Conservation (phyloP, 2,888 invertebrate genomes). For the Acanthococcus lagerstroemiae region DNA sequence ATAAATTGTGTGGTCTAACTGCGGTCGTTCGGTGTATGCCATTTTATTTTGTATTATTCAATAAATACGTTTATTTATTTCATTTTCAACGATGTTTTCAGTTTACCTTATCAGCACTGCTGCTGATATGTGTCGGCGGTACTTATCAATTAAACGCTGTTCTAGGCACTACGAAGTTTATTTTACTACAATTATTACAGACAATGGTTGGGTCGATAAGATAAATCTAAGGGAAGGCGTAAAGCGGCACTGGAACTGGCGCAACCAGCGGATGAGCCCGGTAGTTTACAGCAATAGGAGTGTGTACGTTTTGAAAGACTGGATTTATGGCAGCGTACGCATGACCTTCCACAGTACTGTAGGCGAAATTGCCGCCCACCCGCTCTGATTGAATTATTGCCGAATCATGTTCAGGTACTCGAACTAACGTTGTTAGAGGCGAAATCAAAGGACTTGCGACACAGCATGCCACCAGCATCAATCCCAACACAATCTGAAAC, state of each 20-base stretch:
- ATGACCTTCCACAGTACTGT: constrained; percentile 47
- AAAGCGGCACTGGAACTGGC: constrained; percentile 30
- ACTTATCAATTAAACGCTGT: no score
- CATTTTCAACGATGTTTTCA: no score
- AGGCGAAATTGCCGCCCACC: constrained; percentile 49
- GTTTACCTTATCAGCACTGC: no score
- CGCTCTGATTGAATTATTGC: constrained; percentile 47
- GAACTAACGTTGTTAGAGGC: constrained; percentile 38
- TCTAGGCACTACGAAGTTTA: no score
- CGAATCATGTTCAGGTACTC: constrained; percentile 46
- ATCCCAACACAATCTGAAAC: neutral
- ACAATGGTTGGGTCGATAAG: no score
- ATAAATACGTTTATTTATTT: no score
- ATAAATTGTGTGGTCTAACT: no score
- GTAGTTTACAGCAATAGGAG: constrained; percentile 42
- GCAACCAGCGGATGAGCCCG: constrained; percentile 38
- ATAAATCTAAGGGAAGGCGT: constrained; percentile 41
- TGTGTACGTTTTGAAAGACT: constrained; percentile 41
- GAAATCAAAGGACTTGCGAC: constrained; percentile 26
- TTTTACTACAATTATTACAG: no score
- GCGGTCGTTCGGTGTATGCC: no score
- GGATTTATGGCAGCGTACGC: constrained; percentile 45
- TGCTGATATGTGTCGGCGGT: no score
- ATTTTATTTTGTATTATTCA: no score
- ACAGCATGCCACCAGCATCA: neutral